Conservation (phyloP, 2,797 vertebrate species). For the Oryzias sinensis region DNA sequence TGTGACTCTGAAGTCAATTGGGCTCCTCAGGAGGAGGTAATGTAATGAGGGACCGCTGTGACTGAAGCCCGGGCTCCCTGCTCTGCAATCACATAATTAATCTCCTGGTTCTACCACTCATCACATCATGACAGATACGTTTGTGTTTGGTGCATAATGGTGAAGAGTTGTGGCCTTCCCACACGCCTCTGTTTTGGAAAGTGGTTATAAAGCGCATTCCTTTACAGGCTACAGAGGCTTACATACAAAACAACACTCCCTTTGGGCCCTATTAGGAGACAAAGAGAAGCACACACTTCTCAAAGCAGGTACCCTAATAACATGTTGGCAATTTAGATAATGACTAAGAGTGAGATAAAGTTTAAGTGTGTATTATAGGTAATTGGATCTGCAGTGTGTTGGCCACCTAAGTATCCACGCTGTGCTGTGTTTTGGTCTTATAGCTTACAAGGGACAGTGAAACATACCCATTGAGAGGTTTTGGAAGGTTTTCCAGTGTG, state of each 20-base stretch:
- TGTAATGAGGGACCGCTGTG: conserved; percentile 70
- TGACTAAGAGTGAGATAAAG: conserved; percentile 97
- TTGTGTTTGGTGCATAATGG: conserved; percentile 75
- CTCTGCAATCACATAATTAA: conserved; percentile 74
- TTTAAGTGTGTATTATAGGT: conserved; percentile 93
- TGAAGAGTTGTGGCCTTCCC: conserved; percentile 47
- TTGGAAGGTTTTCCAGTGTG: conserved; percentile 28
- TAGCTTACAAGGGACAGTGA: conserved; percentile 31
- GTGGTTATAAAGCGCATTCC: conserved; percentile 78
- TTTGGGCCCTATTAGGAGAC: conserved; percentile 91
- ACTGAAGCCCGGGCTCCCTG: conserved; percentile 52
- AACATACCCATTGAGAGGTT: conserved; percentile 58
- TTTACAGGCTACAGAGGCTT: conserved; percentile 90
- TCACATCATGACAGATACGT: conserved; percentile 70
- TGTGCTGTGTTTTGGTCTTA: conserved; percentile 40
- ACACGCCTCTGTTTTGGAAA: conserved; percentile 80
- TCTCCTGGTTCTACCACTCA: conserved; percentile 71
- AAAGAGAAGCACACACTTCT: conserved; percentile 72
- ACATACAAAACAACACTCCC: conserved; percentile 92
- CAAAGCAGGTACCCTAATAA: conserved; percentile 85
- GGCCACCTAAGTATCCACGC: conserved; percentile 68
- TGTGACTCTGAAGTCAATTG: conserved; percentile 63
- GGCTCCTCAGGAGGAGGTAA: conserved; percentile 68
- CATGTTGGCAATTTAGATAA: conserved; percentile 98
- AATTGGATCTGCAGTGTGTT: conserved; percentile 88